Evolutionary conservation across 2,113 vertebrate species (phyloP), one percentile per base, ranked within the genome.

Genomic region (Gasterosteus aculeatus): DNA sequence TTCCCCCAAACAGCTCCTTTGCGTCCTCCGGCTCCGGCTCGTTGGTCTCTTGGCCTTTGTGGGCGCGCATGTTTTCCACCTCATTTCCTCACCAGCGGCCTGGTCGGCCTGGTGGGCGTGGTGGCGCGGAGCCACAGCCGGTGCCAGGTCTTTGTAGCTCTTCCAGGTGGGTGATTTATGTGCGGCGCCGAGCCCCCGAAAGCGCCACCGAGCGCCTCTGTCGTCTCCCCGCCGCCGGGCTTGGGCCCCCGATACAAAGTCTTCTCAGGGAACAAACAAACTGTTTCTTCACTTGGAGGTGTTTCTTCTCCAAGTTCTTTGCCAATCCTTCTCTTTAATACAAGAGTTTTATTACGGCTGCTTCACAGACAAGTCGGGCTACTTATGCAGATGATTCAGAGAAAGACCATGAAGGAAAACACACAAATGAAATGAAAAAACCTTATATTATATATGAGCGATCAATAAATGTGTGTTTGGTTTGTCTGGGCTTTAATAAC

Each of bases 141-240:
- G 75, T 79, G 82, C 86, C 87, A 83, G 85, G 86, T 72, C 72
- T 86, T 59, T 86, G 85, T 83, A 69, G 72, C 69, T 75, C 81
- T 78, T 89, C 88, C 91, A 91, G 89, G 90, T 91, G 87, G 88
- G 82, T 90, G 90, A 92, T 90, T 92, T 90, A 91, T 92, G 87
- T 74, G 7, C 82, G 85, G 83, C 85, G 31, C 73, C 46, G 80
- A 84, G 80, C 85, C 86, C 83, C 83, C 86, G 71, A 75, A 75
- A 88, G 81, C 59, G 18, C 80, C 81, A 83, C 75, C 44, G 5
- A 26, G 18, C 77, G 82, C 84, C 89, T 80, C 88, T 79, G 87
- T 78, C 64, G 46, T 58, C 77, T 84, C 77, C 84, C 81, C 81
- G 78, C 89, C 88, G 91, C 90, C 87, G 84, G 78, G 57, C 82